Base-by-base conservation (phyloP, 2,113 vertebrate genomes). In the Hylia prasina region DNA sequence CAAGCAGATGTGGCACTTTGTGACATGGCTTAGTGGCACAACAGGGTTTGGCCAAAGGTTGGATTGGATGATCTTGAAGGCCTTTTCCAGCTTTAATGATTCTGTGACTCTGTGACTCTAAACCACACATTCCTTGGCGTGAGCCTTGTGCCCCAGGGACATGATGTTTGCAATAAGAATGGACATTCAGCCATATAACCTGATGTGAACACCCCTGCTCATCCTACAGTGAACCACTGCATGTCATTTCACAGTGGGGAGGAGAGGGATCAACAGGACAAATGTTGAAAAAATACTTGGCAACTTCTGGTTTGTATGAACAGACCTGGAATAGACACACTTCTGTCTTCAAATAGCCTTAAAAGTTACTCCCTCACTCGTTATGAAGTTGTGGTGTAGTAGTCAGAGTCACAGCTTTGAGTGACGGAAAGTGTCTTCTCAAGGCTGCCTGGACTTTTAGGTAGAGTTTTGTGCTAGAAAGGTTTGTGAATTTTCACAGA, bases 1-100 rank as follows among this genome's bases (percentile, higher is more conserved):
- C 4, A 17, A 53, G 9, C 13, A 53, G 13, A n/a, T 0, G 0
- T 45, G 28, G 33, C 11, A 60, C 11, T 53, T 63, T 68, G 6
- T 35, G 45, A 21, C 39, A 51, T 13, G 21, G 16, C 54, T 68
- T 68, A 53, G 47, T 27, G 45, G 9, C 7, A 53, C 7, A 39
- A 15, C 25, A 10, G 11, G n/a, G 12, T 40, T 60, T 45, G 30
- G 45, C 22, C 40, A 60, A 35, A 47, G 14, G 14, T 9, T 54
- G n/a, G n/a, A 35, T 21, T 53, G 31, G 39, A 30, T 39, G 61
- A 40, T 30, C n/a, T 45, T 54, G 61, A 47, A 31, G 21, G 17
- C 31, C 30, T 35, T 76, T 54, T 61, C 61, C n/a, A 68, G 3
- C 14, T 28, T 22, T 9, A 69, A 19, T 47, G 21, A 15, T 61